Conservation (phyloP, 2,113 vertebrate species). For the Aphelocoma coerulescens region DNA sequence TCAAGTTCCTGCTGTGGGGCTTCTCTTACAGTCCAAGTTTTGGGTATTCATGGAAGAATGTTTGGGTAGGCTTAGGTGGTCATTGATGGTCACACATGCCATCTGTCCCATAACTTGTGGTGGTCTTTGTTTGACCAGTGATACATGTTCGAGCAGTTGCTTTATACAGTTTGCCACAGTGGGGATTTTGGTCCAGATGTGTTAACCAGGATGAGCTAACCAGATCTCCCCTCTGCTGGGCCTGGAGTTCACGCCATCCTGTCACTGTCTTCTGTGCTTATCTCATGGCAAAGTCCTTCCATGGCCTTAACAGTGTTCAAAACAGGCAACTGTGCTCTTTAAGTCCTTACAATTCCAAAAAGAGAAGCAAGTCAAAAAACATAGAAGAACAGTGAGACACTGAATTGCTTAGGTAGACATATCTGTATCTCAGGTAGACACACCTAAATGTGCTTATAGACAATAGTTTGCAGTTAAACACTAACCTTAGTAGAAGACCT, state of each 20-base stretch:
- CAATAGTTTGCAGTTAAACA: background rate
- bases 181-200: fast-evolving
- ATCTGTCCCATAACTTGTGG: background rate
- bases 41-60: background rate
- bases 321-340: background rate
- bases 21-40: background rate
- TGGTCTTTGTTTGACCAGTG: background rate
- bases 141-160: background rate
- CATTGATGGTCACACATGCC: background rate
- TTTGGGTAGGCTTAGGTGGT: background rate
- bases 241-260: fast-evolving
- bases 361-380: background rate
- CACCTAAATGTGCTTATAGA: background rate
- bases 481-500: background rate
- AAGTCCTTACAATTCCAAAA: background rate
- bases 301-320: background rate
- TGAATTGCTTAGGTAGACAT: background rate
- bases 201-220: background rate
- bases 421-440: background rate
- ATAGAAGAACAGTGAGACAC: background rate
- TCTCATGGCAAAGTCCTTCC: background rate
- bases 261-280: background rate
- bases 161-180: background rate
- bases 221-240: background rate
- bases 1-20: background rate